Percentiles rank a stretch among this genome's conserved stretches.
These are phyloP conservation scores for Polypedilum vanderplanki DNA, from an alignment of 1,140 invertebrate genomes.

Conservation along the genomic window DNA sequence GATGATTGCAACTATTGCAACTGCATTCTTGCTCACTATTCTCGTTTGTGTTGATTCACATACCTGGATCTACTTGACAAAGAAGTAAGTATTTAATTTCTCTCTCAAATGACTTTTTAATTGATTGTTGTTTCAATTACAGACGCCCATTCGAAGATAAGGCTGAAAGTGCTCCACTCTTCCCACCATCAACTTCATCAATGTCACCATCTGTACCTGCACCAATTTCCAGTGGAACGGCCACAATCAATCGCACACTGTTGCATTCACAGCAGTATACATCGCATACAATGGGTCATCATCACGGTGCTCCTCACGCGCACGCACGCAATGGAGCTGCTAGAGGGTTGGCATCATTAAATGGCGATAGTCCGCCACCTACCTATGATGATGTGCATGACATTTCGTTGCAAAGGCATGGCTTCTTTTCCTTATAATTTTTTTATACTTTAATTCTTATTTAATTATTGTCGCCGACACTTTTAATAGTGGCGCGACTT, in stretches of 20 bases:
- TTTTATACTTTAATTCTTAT: slow-evolving; percentile 17
- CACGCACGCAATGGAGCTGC: slow-evolving; percentile 36
- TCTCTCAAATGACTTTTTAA: not conserved
- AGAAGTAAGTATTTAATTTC: slow-evolving; percentile 42
- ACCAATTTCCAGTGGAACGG: slow-evolving; percentile 35
- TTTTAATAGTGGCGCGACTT: no score
- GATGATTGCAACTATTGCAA: slow-evolving; percentile 62
- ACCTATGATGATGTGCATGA: slow-evolving; percentile 46
- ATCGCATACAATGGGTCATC: slow-evolving; percentile 31
- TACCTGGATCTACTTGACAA: slow-evolving; percentile 92
- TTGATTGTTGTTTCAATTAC: not conserved
- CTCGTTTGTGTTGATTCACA: slow-evolving; percentile 92
- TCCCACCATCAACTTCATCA: slow-evolving; percentile 41
- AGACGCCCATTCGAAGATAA: slow-evolving; percentile 38
- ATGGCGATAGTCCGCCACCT: slow-evolving; percentile 39
- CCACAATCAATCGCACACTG: slow-evolving; percentile 42
- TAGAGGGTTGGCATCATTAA: slow-evolving; percentile 41
- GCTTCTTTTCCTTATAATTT: slow-evolving; percentile 31
- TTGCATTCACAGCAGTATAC: slow-evolving; percentile 41
- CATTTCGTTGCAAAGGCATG: slow-evolving; percentile 41
- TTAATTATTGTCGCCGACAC: not conserved
- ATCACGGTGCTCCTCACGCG: slow-evolving; percentile 2
- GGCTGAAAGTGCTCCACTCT: slow-evolving; percentile 39
- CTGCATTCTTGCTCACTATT: slow-evolving; percentile 75
- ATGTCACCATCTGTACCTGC: slow-evolving; percentile 40